Percentiles rank a stretch among this genome's conserved stretches.
These are phyloP conservation scores for Xiphorhynchus erythropygius DNA, from an alignment of 2,797 vertebrate genomes.

Conservation along the genomic window DNA sequence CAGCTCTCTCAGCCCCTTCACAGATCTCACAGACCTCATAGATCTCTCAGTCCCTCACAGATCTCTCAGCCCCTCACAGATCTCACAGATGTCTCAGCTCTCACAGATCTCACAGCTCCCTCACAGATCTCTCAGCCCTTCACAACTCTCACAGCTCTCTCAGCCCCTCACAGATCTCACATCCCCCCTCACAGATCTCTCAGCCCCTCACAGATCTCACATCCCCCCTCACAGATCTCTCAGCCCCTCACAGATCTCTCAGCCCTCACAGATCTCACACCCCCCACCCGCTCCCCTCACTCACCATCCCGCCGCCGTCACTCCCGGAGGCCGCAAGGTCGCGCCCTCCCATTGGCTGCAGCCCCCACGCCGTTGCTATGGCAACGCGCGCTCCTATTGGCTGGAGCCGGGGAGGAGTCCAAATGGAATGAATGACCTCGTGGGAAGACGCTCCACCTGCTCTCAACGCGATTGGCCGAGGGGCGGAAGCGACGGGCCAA, in stretches of 20 bases:
- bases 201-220: no score
- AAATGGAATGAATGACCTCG: accelerated
- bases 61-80: no score
- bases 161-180: no score
- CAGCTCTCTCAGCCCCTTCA: no score
- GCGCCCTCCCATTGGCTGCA: not conserved
- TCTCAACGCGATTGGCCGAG: not conserved
- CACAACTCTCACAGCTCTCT: no score
- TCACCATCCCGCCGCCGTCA: not conserved
- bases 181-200: not conserved
- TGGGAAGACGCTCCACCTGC: not conserved
- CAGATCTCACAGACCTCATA: no score
- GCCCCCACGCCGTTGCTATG: not conserved
- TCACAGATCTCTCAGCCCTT: no score
- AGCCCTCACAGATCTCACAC: no score
- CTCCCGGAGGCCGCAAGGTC: not conserved
- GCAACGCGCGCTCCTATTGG: not conserved
- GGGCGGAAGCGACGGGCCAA: not conserved
- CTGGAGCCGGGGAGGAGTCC: accelerated
- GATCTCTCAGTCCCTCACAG: no score
- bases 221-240: no score
- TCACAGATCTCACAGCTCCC: no score
- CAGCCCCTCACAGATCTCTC: no score
- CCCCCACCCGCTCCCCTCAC: not conserved
- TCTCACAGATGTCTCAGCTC: not conserved